Evolutionary conservation across 2,113 vertebrate genomes (phyloP).

Genomic region (Xiphophorus hellerii): DNA sequence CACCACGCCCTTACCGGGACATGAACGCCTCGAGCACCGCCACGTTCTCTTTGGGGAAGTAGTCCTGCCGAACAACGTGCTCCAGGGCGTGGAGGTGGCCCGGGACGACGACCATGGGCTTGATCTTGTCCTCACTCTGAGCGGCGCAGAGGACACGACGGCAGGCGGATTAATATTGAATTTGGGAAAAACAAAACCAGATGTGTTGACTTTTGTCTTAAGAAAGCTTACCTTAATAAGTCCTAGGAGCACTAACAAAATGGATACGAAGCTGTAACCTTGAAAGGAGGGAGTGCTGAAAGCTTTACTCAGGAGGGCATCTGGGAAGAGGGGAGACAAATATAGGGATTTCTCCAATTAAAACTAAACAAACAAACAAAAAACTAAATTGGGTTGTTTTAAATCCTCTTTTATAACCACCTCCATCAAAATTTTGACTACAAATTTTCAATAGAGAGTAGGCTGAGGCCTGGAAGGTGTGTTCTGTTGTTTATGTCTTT

Average conservation of each 20-base stretch:
- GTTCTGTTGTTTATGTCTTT: too few relatives aligned
- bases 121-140: conserved; percentile 95
- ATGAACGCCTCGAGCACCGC: conserved; percentile 89
- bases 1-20: conserved; percentile 87
- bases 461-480: too few relatives aligned
- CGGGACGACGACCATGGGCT: conserved; percentile 85
- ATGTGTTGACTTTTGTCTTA: background rate
- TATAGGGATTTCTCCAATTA: too few relatives aligned
- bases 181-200: background rate
- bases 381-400: too few relatives aligned
- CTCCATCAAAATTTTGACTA: too few relatives aligned
- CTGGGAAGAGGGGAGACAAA: conserved; percentile 65
- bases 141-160: background rate
- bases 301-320: conserved; percentile 89
- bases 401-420: too few relatives aligned
- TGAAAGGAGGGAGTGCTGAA: conserved; percentile 86
- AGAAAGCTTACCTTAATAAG: conserved; percentile 87
- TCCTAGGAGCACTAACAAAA: conserved; percentile 90
- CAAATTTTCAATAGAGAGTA: too few relatives aligned
- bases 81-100: conserved; percentile 91
- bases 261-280: conserved; percentile 87
- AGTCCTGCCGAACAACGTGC: conserved; percentile 92
- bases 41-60: conserved; percentile 89
- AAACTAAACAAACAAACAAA: too few relatives aligned
- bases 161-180: background rate